Percentiles rank a stretch among this genome's conserved stretches.
These are phyloP conservation scores for Serinus canaria DNA, from an alignment of 2,113 vertebrate species.

Conservation along the genomic window DNA sequence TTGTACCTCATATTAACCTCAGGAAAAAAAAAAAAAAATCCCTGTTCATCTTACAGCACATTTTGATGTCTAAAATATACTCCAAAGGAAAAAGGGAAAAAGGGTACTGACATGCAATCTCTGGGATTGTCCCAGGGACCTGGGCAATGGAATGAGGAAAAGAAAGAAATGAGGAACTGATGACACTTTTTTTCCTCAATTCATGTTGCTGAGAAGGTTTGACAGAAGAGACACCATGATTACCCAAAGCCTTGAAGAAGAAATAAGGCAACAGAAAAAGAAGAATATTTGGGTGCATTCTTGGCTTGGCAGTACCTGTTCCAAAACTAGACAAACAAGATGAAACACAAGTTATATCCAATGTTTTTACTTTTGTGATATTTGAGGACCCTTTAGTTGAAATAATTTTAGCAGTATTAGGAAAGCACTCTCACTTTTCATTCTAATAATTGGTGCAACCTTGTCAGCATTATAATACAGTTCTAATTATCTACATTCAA, in stretches of 20 bases:
- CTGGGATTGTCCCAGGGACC: not conserved
- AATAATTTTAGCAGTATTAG: not conserved
- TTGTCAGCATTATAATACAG: not conserved
- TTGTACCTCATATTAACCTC: not conserved
- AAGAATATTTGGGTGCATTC: not conserved
- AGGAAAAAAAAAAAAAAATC: not conserved
- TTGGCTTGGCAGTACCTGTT: not conserved
- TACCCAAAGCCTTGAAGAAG: not conserved
- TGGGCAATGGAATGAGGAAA: not conserved
- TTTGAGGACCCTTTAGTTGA: not conserved
- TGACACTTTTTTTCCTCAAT: not conserved
- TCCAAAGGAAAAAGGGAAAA: not conserved
- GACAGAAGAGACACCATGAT: not conserved
- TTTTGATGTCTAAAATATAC: not conserved
- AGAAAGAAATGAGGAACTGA: not conserved
- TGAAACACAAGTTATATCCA: too few relatives aligned
- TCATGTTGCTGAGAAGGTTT: not conserved
- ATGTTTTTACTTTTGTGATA: not conserved
- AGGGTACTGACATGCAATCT: rapidly evolving
- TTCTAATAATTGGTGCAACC: not conserved
- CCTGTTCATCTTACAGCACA: not conserved
- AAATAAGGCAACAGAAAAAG: not conserved
- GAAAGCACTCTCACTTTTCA: not conserved
- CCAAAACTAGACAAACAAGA: not conserved
- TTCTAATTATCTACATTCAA: not conserved